phyloP scores from a whole-genome alignment of 2,888 invertebrate species.

The Nemapogon koenigi region DNA sequence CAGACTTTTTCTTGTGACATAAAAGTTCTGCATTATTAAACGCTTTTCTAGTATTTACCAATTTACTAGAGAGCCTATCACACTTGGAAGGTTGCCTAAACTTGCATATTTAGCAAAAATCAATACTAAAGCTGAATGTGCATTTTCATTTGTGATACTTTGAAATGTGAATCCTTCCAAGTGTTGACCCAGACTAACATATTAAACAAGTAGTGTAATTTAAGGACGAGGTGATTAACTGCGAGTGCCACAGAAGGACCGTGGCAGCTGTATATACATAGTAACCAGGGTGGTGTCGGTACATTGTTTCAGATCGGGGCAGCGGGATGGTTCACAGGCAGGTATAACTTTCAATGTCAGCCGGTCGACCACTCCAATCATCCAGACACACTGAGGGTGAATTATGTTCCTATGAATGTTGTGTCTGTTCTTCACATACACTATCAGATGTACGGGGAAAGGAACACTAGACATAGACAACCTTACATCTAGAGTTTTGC shows the following conservation, averaged over 20 bases:
- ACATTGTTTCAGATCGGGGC: conserved; percentile 81
- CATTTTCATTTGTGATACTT: too few species aligned
- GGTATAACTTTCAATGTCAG: conserved; percentile 95
- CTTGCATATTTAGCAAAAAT: too few species aligned
- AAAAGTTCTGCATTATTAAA: too few species aligned
- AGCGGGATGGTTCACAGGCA: conserved; percentile 94
- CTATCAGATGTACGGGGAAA: conserved; percentile 1
- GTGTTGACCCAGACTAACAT: too few species aligned
- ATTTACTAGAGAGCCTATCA: too few species aligned
- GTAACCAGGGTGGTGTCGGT: conserved; percentile 50
- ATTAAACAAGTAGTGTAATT: not conserved
- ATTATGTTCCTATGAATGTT: conserved; percentile 32
- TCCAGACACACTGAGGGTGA: conserved; percentile 91
- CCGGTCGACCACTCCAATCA: conserved; percentile 94
- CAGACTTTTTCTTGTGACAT: too few species aligned
- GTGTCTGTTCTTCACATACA: not conserved
- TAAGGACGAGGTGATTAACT: conserved; percentile 8
- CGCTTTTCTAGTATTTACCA: too few species aligned
- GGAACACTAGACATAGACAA: too few species aligned
- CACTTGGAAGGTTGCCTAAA: too few species aligned
- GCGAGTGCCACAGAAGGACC: not conserved
- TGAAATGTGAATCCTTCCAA: too few species aligned
- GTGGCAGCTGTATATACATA: conserved; percentile 22
- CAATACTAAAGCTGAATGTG: too few species aligned
- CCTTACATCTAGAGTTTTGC: too few species aligned